Conservation (phyloP, 2,797 vertebrate genomes). For the Tenualosa thibaudeaui region DNA sequence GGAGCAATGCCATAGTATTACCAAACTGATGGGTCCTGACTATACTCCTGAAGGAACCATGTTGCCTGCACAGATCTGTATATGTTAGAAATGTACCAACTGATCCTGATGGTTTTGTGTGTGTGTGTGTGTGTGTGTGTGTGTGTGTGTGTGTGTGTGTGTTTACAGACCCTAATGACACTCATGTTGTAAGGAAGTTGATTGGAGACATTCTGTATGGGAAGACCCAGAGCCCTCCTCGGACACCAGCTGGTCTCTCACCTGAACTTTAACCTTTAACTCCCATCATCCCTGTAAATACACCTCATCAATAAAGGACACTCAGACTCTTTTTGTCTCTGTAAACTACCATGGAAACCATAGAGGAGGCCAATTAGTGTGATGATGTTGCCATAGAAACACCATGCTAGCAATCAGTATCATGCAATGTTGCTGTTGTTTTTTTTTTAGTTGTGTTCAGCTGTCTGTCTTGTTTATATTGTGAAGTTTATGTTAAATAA, state of each 20-base stretch:
- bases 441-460: background rate
- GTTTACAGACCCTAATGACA: conserved; percentile 77
- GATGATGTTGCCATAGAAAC: no score
- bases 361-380: no score
- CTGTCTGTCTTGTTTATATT: background rate
- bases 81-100: background rate
- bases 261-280: background rate
- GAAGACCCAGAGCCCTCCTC: conserved; percentile 42
- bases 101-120: background rate
- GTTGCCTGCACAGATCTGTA: no score
- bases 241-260: conserved; percentile 21
- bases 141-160: background rate
- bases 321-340: background rate
- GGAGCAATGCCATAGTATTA: no score
- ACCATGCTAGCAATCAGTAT: no score
- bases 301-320: conserved; percentile 61
- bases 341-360: no score
- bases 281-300: conserved; percentile 57
- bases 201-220: conserved; percentile 83
- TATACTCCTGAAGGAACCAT: no score
- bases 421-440: background rate
- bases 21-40: no score
- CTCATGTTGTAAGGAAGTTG: conserved; percentile 72
- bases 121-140: background rate
- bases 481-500: no score